Evolutionary conservation across 1,140 invertebrate species (phyloP).

Genomic region (Conus ventricosus): DNA sequence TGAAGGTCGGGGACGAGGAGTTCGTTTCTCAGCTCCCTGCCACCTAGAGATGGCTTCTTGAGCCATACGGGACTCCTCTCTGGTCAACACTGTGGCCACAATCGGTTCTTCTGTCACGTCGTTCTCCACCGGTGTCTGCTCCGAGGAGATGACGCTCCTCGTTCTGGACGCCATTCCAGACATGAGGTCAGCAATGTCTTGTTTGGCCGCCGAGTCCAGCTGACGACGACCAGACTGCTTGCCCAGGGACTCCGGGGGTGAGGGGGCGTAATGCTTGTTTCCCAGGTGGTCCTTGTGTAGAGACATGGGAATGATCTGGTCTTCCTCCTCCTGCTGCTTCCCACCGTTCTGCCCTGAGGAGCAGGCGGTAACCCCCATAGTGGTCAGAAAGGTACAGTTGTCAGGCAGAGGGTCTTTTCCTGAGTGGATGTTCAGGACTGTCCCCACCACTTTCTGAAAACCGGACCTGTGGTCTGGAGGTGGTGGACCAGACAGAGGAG

Average conservation of each 20-base stretch:
- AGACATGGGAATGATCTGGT: constrained; percentile 24
- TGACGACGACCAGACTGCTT: not conserved
- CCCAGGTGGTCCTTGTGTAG: constrained; percentile 33
- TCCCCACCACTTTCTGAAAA: constrained; percentile 17
- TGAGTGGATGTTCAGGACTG: constrained; percentile 1
- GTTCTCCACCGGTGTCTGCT: not conserved
- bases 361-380: not conserved
- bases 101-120: constrained; percentile 28
- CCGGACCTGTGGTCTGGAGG: not conserved
- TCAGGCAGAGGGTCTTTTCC: not conserved
- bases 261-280: constrained; percentile 27
- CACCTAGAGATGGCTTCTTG: constrained; percentile 12
- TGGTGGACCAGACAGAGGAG: not conserved
- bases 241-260: constrained; percentile 12
- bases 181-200: constrained; percentile 31
- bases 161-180: not conserved
- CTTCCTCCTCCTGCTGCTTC: constrained; percentile 22
- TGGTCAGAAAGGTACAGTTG: constrained; percentile 16
- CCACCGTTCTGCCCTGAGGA: not conserved
- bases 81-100: constrained; percentile 12
- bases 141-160: not conserved
- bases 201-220: constrained; percentile 22
- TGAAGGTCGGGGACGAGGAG: not conserved
- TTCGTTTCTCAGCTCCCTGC: constrained; percentile 11
- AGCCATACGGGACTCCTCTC: constrained; percentile 12